These are phyloP conservation scores for Yasuhikotakia modesta DNA, from an alignment of 2,797 vertebrate genomes.

Conservation along the genomic window DNA sequence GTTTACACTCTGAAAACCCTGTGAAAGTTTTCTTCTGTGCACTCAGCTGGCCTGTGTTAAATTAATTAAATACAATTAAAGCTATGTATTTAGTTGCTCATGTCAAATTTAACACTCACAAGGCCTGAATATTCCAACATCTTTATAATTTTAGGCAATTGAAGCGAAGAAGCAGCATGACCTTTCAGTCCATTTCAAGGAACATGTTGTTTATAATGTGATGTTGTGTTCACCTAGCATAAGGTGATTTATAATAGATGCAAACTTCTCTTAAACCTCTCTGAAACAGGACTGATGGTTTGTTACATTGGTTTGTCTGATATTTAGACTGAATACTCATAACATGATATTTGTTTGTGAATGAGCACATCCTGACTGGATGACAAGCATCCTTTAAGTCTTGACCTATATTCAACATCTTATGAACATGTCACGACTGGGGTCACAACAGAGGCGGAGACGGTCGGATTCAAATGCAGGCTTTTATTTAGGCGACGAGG, in stretches of 20 bases:
- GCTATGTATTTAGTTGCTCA: constrained; percentile 15
- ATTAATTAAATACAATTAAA: too few relatives aligned
- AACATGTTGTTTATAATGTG: constrained; percentile 3
- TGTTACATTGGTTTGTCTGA: not conserved
- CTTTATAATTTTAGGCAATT: constrained; percentile 7
- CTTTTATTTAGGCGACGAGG: too few relatives aligned
- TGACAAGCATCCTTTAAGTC: not conserved
- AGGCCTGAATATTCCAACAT: not conserved
- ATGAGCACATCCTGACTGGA: not conserved
- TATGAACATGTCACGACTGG: too few relatives aligned
- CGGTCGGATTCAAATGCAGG: too few relatives aligned
- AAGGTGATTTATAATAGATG: not conserved
- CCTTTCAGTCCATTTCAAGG: not conserved
- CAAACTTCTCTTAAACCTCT: not conserved
- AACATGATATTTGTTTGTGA: not conserved
- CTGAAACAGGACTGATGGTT: not conserved
- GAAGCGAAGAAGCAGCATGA: constrained; percentile 12
- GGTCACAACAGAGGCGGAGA: too few relatives aligned
- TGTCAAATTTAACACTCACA: constrained; percentile 24
- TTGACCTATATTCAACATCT: too few relatives aligned
- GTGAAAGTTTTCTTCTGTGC: not conserved
- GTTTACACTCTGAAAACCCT: not conserved
- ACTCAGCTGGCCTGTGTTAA: not conserved
- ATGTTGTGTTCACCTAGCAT: constrained; percentile 8
- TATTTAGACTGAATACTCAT: not conserved